Conservation (phyloP, 1,140 invertebrate species). For the Mamestra configurata region DNA sequence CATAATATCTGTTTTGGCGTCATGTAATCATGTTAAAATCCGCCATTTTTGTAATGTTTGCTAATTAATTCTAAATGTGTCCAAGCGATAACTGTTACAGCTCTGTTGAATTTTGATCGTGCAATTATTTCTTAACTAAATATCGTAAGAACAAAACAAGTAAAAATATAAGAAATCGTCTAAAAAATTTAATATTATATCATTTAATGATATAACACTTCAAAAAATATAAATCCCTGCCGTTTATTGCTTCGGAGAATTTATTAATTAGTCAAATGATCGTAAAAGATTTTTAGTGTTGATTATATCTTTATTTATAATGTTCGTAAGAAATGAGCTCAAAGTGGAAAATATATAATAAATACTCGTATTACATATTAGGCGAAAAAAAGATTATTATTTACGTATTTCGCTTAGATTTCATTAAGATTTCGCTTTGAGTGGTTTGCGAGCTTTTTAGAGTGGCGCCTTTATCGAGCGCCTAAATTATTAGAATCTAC, state of each 20-base stretch:
- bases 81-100: neutral
- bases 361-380: no score
- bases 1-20: neutral
- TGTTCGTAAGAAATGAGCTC: neutral
- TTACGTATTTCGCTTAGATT: neutral
- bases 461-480: slow-evolving; percentile 55
- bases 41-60: neutral
- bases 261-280: slow-evolving; percentile 28
- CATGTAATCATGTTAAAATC: neutral
- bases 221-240: neutral
- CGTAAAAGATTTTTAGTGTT: neutral
- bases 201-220: slow-evolving; percentile 2
- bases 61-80: neutral
- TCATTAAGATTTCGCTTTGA: neutral
- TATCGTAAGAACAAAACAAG: neutral
- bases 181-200: neutral
- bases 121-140: neutral
- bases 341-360: neutral
- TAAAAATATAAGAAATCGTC: neutral
- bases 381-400: no score
- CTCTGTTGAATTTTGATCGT: neutral
- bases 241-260: slow-evolving; percentile 2
- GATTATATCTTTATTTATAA: neutral
- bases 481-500: slow-evolving; percentile 56
- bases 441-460: slow-evolving; percentile 23